phyloP scores from a whole-genome alignment of 2,113 vertebrate species.

The Odontophorus gujanensis region DNA sequence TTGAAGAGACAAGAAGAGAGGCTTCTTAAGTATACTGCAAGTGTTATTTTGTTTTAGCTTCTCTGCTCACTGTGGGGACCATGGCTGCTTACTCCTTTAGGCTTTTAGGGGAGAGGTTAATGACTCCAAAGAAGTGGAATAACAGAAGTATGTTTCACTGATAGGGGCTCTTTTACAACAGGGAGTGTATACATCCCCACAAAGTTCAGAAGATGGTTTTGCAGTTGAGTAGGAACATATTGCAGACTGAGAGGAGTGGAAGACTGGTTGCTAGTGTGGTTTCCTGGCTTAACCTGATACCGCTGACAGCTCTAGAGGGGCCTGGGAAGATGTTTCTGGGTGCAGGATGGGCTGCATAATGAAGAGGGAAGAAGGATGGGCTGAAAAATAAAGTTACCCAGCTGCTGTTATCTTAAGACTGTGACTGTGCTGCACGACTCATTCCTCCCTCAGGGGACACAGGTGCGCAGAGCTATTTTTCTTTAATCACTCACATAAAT shows the following conservation, averaged over 20 bases:
- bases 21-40: not conserved
- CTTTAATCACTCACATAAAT: slow-evolving; percentile 84
- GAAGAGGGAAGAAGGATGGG: slow-evolving; percentile 45
- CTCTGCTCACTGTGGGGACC: not conserved
- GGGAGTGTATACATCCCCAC: not conserved
- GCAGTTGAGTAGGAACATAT: not conserved
- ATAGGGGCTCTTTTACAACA: not conserved
- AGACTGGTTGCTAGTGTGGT: not conserved
- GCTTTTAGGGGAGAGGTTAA: not conserved
- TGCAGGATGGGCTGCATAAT: not conserved
- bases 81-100: not conserved
- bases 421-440: slow-evolving; percentile 67
- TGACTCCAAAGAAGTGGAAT: not conserved
- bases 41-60: not conserved
- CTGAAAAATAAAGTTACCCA: slow-evolving; percentile 46
- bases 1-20: not conserved
- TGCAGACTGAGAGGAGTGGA: not conserved
- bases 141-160: not conserved
- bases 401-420: slow-evolving; percentile 70
- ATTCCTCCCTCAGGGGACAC: slow-evolving; percentile 77
- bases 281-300: not conserved
- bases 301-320: not conserved
- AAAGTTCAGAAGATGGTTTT: not conserved
- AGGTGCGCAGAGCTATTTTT: slow-evolving; percentile 80
- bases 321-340: not conserved